phyloP scores from a whole-genome alignment of 2,113 vertebrate genomes.

The Phyllostomus hastatus region DNA sequence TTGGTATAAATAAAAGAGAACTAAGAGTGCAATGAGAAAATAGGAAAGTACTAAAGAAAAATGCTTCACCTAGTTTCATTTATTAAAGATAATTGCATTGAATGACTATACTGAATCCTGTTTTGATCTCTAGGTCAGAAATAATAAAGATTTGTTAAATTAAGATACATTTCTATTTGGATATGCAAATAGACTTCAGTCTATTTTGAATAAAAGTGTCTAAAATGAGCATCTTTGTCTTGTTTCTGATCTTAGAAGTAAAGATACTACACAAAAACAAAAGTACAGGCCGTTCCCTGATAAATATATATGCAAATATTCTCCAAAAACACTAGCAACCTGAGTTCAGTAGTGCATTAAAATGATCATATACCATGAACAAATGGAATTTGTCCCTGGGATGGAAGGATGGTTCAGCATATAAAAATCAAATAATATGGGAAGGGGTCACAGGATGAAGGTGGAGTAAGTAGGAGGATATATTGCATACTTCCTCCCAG shows the following conservation, averaged over 20 bases:
- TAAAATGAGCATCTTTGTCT: not conserved
- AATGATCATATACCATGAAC: not conserved
- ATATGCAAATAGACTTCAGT: not conserved
- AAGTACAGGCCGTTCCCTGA: not conserved
- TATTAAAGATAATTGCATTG: not conserved
- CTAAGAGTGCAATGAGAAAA: not conserved
- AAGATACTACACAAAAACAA: not conserved
- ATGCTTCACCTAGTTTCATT: not conserved
- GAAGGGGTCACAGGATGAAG: no score
- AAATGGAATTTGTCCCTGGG: not conserved
- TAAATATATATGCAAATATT: not conserved
- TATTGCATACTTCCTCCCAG: no score
- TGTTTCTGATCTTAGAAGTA: not conserved
- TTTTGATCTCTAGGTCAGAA: not conserved
- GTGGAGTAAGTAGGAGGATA: no score
- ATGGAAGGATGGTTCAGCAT: not conserved
- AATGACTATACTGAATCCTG: not conserved
- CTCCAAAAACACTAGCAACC: not conserved
- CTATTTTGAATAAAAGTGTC: not conserved
- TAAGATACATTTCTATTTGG: not conserved
- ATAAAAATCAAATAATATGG: not conserved
- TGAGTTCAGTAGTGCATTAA: not conserved
- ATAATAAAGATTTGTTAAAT: not conserved
- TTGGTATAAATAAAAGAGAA: not conserved
- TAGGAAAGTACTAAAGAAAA: not conserved